Percentiles rank a stretch among this genome's conserved stretches.
phyloP scores from a whole-genome alignment of 2,797 vertebrate genomes.

The Momotus momota region DNA sequence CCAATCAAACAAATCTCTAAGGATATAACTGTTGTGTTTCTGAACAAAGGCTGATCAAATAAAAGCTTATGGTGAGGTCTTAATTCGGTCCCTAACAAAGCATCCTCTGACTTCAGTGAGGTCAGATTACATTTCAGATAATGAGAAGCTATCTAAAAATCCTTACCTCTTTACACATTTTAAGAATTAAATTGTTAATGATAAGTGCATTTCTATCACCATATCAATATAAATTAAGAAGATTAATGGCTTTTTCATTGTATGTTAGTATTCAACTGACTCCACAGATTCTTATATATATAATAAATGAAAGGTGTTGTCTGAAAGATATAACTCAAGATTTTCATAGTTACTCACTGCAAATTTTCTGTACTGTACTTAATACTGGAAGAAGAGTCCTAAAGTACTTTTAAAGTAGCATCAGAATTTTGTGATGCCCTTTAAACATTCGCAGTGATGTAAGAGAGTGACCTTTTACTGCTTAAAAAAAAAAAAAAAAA shows the following conservation, averaged over 20 bases:
- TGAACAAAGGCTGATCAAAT: not conserved
- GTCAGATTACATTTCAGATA: not conserved
- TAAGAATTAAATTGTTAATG: not conserved
- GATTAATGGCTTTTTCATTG: not conserved
- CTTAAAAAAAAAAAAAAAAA: not conserved
- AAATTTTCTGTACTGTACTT: not conserved
- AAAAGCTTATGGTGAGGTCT: not conserved
- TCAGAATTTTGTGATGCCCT: not conserved
- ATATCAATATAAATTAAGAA: constrained; percentile 21
- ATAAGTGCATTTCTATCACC: constrained; percentile 11
- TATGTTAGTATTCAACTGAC: not conserved
- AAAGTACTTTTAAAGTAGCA: not conserved
- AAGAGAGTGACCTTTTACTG: not conserved
- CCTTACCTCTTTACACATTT: not conserved
- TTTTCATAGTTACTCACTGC: not conserved
- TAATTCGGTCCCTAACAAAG: not conserved
- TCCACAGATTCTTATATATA: not conserved
- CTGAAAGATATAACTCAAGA: not conserved
- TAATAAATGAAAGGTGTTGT: constrained; percentile 7
- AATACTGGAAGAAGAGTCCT: not conserved
- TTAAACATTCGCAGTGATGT: not conserved
- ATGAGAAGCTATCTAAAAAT: constrained; percentile 20
- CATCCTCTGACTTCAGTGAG: not conserved
- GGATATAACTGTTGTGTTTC: not conserved
- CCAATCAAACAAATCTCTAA: not conserved